Evolutionary conservation across 2,888 invertebrate species (phyloP).

Genomic region (Lasioglossum oenotherae): DNA sequence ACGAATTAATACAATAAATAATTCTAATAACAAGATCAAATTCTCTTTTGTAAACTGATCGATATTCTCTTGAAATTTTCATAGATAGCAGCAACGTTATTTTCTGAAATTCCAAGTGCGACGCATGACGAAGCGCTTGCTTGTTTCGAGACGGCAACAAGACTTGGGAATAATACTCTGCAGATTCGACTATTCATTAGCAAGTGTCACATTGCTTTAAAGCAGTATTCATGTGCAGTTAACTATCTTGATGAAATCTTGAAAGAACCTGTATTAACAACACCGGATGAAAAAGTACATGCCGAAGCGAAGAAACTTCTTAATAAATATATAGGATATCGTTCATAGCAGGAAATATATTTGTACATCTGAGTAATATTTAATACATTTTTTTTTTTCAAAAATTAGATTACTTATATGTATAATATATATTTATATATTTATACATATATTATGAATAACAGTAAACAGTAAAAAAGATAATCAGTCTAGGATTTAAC

Average conservation of each 20-base stretch:
- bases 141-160: constrained; percentile 86
- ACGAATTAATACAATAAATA: background rate
- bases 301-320: constrained; percentile 76
- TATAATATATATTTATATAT: background rate
- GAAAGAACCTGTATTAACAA: constrained; percentile 60
- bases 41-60: background rate
- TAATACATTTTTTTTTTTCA: constrained; percentile 21
- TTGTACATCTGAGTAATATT: constrained; percentile 54
- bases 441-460: constrained; percentile 10
- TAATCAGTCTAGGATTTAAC: background rate
- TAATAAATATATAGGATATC: constrained; percentile 75
- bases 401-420: constrained; percentile 27
- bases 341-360: constrained; percentile 56
- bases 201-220: constrained; percentile 86
- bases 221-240: constrained; percentile 85
- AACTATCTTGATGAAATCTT: constrained; percentile 84
- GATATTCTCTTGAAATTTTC: constrained; percentile 20
- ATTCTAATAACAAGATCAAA: background rate
- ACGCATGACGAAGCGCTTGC: constrained; percentile 87
- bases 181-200: constrained; percentile 86
- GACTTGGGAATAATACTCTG: constrained; percentile 82
- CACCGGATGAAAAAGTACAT: constrained; percentile 71
- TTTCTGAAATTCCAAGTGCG: constrained; percentile 87
- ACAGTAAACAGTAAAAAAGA: background rate
- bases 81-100: constrained; percentile 87